Conservation (phyloP, 2,888 invertebrate genomes). For the Drosophila cognata region DNA sequence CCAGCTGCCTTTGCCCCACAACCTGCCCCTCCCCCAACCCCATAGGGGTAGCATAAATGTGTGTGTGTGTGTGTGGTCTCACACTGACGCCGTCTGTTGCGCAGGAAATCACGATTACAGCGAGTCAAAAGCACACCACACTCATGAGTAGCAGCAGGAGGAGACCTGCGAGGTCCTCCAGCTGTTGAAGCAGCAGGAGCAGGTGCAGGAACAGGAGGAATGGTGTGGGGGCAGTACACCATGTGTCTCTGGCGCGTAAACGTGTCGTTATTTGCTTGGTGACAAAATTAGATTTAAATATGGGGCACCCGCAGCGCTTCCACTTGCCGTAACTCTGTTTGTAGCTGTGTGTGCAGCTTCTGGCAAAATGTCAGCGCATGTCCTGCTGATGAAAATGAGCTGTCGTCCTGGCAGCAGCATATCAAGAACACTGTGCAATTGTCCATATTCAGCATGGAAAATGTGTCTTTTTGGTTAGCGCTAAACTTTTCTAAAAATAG, state of each 20-base stretch:
- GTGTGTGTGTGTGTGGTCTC: constrained; percentile 29
- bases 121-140: constrained; percentile 59
- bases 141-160: constrained; percentile 16
- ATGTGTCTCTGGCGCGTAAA: constrained; percentile 60
- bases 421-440: constrained; percentile 7
- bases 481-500: constrained; percentile 24
- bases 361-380: constrained; percentile 72
- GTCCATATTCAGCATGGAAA: constrained; percentile 1
- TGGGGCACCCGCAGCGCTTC: constrained; percentile 57
- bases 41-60: constrained; percentile 5
- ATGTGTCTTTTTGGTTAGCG: constrained; percentile 7
- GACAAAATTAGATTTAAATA: constrained; percentile 81
- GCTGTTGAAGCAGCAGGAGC: constrained; percentile 1
- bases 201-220: neutral
- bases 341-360: constrained; percentile 23
- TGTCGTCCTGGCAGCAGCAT: constrained; percentile 35
- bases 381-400: constrained; percentile 71
- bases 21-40: neutral
- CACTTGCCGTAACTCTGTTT: constrained; percentile 2
- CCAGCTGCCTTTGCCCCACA: constrained; percentile 32
- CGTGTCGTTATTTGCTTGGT: constrained; percentile 67
- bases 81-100: constrained; percentile 61
- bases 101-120: constrained; percentile 78
- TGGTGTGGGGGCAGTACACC: neutral
- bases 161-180: constrained; percentile 9